A percentile compares a stretch with the other conserved stretches of the same genome.
These are phyloP conservation scores for Leptopilina myrica DNA, from an alignment of 2,888 invertebrate genomes.

Conservation along the genomic window DNA sequence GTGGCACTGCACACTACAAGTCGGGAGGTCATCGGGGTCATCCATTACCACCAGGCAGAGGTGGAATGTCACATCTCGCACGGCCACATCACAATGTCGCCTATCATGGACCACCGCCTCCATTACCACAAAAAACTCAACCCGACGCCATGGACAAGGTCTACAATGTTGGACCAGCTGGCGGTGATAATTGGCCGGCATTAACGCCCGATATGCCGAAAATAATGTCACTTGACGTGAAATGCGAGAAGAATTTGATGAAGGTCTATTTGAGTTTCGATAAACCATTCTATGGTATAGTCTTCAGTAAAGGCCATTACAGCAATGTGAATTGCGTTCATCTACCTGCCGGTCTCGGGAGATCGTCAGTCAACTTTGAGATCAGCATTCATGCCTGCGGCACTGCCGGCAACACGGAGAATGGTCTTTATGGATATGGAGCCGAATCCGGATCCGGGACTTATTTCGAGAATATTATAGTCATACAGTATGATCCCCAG, in stretches of 20 bases:
- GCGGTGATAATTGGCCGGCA: conserved; percentile 83
- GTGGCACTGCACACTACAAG: conserved; percentile 69
- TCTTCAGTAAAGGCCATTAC: conserved; percentile 96
- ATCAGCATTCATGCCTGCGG: conserved; percentile 95
- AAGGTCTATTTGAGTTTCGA: conserved; percentile 96
- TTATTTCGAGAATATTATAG: conserved; percentile 95
- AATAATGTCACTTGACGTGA: conserved; percentile 93
- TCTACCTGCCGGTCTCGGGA: conserved; percentile 91
- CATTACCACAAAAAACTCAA: conserved; percentile 79
- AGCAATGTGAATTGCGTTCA: conserved; percentile 95
- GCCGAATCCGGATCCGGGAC: conserved; percentile 93
- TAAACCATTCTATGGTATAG: conserved; percentile 96
- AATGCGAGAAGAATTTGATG: conserved; percentile 96
- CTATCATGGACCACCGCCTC: conserved; percentile 86
- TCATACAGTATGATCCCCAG: conserved; percentile 93
- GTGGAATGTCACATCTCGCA: conserved; percentile 70
- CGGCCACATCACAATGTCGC: conserved; percentile 80
- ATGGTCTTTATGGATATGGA: conserved; percentile 91
- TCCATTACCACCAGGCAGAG: conserved; percentile 78
- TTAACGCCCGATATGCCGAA: conserved; percentile 92
- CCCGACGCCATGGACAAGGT: conserved; percentile 81
- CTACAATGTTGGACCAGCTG: conserved; percentile 70
- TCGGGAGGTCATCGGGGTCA: conserved; percentile 75
- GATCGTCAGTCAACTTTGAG: conserved; percentile 92
- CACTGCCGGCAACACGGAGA: conserved; percentile 94